Base-by-base conservation (phyloP, 2,113 vertebrate species). In the Alosa alosa region DNA sequence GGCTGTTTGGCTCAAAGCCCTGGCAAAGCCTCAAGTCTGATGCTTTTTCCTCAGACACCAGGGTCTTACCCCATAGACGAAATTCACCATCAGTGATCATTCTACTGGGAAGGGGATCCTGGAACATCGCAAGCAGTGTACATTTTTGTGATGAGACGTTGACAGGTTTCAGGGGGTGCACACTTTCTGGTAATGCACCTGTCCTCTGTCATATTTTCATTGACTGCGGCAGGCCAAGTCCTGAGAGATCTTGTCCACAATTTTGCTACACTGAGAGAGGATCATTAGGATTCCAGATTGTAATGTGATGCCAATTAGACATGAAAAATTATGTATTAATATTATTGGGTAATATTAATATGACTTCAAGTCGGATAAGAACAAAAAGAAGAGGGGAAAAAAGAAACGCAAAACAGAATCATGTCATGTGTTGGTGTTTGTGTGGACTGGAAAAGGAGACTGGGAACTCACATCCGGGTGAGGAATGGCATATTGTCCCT, bases 401-500 rank as follows among this genome's bases (percentile, higher is more conserved):
- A 75, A n/a, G 22, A 75, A 75, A 15, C 10, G 25, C 41, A 78
- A 17, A 36, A 78, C 10, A 78, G 5, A 78, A 78, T 4, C 11
- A 78, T 39, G 90, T 89, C 96, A 96, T 97, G 96, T 96, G 88
- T 86, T 86, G 89, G 92, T 86, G 88, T 86, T 83, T 90, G 91
- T 89, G 89, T 88, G 57, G 85, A 47, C 22, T 84, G 89, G 81
- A 88, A 86, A 86, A 88, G 84, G 82, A 84, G 89, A 86, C 90
- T 81, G 9, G 90, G 87, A 94, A 98, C 97, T 99, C 96, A 99
- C 97, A 96, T 98, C 97, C 90, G 97, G 97, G 92, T 99, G 98
- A 90, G 98, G 97, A 94, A 99, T 98, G 93, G 97, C 98, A 1
- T 98, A 99, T 90, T 98, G 97, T 97, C 97, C 98, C 97, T 99